phyloP scores from a whole-genome alignment of 2,888 invertebrate species.

The Pemphredon lugubris region DNA sequence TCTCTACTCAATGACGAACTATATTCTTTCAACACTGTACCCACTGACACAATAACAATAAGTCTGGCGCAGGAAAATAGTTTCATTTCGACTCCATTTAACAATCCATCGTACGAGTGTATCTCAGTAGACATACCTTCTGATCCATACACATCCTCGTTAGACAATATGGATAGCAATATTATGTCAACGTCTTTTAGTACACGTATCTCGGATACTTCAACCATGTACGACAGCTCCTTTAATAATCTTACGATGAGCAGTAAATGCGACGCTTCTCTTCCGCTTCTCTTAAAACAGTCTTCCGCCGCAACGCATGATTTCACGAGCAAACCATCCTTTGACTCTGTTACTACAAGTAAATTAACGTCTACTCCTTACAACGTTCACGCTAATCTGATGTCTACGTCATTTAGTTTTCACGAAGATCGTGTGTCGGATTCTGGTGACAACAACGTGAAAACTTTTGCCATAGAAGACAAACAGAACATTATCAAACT shows the following conservation, averaged over 20 bases:
- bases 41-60: constrained; percentile 24
- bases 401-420: constrained; percentile 69
- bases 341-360: constrained; percentile 26
- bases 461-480: constrained; percentile 32
- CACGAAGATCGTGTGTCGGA: constrained; percentile 50
- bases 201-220: constrained; percentile 38
- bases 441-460: constrained; percentile 46
- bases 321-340: constrained; percentile 23
- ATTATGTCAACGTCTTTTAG: constrained; percentile 76
- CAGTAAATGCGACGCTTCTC: constrained; percentile 26
- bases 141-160: constrained; percentile 54
- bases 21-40: constrained; percentile 38
- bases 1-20: constrained; percentile 39
- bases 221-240: constrained; percentile 33
- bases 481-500: constrained; percentile 22
- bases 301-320: constrained; percentile 30
- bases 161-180: constrained; percentile 66
- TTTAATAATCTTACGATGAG: constrained; percentile 27
- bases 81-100: constrained; percentile 68
- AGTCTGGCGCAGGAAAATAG: constrained; percentile 53
- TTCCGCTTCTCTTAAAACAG: constrained; percentile 28
- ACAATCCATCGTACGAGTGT: constrained; percentile 64
- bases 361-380: constrained; percentile 44
- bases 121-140: constrained; percentile 60
- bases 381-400: constrained; percentile 61